These are phyloP conservation scores for Neomonachus schauinslandi DNA, from an alignment of 2,113 vertebrate species.

Conservation along the genomic window DNA sequence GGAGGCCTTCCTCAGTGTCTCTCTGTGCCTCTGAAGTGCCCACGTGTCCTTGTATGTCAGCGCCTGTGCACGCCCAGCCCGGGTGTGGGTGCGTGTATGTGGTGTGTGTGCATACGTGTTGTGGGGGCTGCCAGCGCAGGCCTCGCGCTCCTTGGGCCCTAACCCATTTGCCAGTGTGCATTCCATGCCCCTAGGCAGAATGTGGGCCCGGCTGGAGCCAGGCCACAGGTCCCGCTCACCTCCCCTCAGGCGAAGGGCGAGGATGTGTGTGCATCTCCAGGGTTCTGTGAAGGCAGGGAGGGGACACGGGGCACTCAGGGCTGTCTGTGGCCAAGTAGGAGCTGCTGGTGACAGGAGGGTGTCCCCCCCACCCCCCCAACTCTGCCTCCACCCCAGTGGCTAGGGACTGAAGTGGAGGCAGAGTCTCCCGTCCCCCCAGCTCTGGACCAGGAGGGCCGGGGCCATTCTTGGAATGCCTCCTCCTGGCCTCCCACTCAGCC, in stretches of 20 bases:
- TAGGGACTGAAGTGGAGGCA: rapidly evolving
- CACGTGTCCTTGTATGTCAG: not conserved
- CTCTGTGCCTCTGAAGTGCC: constrained; percentile 52
- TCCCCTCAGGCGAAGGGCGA: not conserved
- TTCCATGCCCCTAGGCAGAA: not conserved
- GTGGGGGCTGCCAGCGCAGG: not conserved
- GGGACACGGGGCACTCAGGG: not conserved
- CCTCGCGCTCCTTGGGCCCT: not conserved
- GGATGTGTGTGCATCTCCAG: not conserved
- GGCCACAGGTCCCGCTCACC: not conserved
- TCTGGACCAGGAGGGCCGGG: not conserved
- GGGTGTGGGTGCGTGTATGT: not conserved
- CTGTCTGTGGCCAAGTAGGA: not conserved
- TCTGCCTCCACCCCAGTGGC: not conserved
- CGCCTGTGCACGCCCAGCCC: not conserved
- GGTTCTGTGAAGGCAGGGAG: not conserved
- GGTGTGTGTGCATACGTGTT: not conserved
- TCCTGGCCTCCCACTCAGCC: not conserved
- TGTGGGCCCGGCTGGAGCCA: not conserved
- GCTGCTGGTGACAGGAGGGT: not conserved
- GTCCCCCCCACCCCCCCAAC: not conserved
- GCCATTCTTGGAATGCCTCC: not conserved
- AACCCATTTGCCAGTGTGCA: not conserved
- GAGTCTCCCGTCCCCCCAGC: not conserved
- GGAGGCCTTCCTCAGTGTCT: not conserved